These are phyloP conservation scores for Chesias legatella DNA, from an alignment of 2,888 invertebrate species.

Conservation along the genomic window DNA sequence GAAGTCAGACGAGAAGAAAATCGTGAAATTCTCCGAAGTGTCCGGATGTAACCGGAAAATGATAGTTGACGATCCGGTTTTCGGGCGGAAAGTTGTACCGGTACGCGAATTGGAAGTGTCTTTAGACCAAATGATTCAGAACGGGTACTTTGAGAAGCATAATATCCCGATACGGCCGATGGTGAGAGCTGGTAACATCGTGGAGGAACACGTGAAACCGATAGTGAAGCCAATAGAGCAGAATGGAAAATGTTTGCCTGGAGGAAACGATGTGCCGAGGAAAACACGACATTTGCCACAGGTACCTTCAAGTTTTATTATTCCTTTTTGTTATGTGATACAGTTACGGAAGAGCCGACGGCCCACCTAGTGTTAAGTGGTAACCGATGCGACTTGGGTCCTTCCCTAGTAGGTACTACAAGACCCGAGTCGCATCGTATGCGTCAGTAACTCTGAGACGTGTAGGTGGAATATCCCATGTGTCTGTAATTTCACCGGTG, in stretches of 20 bases:
- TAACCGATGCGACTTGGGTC: too few relatives aligned
- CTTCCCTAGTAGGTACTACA: too few relatives aligned
- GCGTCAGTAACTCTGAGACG: too few relatives aligned
- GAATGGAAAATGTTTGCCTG: constrained; percentile 66
- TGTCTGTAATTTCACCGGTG: too few relatives aligned
- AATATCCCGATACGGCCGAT: constrained; percentile 66
- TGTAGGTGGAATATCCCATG: too few relatives aligned
- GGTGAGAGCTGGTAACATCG: constrained; percentile 37
- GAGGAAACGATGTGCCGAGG: constrained; percentile 24
- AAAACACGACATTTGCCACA: constrained; percentile 65
- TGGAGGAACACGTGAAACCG: constrained; percentile 46
- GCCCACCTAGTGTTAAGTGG: too few relatives aligned
- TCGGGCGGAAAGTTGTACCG: constrained; percentile 66
- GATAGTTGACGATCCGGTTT: constrained; percentile 68
- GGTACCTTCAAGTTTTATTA: too few relatives aligned
- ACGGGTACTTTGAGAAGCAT: constrained; percentile 74
- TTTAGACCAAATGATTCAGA: constrained; percentile 74
- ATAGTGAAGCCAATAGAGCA: constrained; percentile 44
- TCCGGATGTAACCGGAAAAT: constrained; percentile 72
- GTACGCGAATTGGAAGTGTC: constrained; percentile 74
- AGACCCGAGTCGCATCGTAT: too few relatives aligned
- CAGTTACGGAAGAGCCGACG: too few relatives aligned
- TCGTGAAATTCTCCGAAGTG: constrained; percentile 75
- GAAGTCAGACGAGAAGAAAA: constrained; percentile 69
- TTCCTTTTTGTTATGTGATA: too few relatives aligned